Evolutionary conservation across 2,888 invertebrate genomes (phyloP), one percentile per base, ranked within the genome.

Genomic region (Noctua fimbriata): DNA sequence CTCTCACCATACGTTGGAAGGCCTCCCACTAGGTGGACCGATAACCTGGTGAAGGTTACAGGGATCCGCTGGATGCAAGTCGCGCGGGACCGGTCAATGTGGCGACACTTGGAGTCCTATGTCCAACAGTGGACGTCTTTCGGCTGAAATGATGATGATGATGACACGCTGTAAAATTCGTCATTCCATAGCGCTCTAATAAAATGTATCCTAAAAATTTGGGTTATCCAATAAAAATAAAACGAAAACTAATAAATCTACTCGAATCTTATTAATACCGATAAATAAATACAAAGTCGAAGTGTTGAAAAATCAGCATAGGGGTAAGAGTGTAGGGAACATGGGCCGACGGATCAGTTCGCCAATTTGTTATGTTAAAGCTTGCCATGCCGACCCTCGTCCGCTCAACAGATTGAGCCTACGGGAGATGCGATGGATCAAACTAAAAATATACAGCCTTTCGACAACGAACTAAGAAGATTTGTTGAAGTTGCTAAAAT

Each of bases 341-440:
- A 93, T 91, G 90, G 90, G 87, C 88, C 88, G 88, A 89, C 90
- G 91, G 90, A 93, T 94, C 95, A 94, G 93, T 94, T 94, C 91
- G 90, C 94, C 95, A 95, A 95, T 95, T 95, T 95, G 95, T 95
- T 93, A 95, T 92, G 93, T 91, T 93, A 91, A 92, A 91, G 92
- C 93, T 89, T 86, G 85, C 87, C 82, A 88, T 90, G 92, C 89
- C 81, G 89, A 93, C 93, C 93, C 93, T 92, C 92, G 93, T 93
- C 93, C 90, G 87, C 73, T 85, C 90, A 92, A 92, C 93, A 92
- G 93, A 94, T 94, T 92, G 94, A 93, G 93, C 94, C 93, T 92
- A 90, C 90, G 94, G 92, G 93, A 92, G 89, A 89, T 84, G 91
- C 90, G 89, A 93, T 92, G 92, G 93, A 94, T 94, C 93, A 93